Percentiles rank a stretch among this genome's conserved stretches.
Conservation (phyloP, 2,888 invertebrate species). For the Drosophila neonasuta region DNA sequence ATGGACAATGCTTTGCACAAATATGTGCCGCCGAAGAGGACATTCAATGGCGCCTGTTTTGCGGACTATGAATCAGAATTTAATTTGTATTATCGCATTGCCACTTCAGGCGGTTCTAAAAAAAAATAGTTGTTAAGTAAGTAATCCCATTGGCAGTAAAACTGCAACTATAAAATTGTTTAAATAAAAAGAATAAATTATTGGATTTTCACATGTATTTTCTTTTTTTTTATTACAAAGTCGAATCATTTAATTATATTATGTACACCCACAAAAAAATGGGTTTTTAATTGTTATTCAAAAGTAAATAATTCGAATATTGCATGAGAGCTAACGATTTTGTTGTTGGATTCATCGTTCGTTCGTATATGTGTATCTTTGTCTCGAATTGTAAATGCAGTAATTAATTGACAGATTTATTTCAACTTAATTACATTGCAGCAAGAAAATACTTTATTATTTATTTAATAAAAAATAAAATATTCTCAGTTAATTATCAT, state of each 20-base stretch:
- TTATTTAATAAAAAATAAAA: conserved; percentile 80
- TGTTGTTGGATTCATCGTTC: conserved; percentile 26
- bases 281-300: conserved; percentile 43
- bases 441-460: conserved; percentile 73
- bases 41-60: conserved; percentile 77
- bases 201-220: conserved; percentile 48
- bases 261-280: conserved; percentile 70
- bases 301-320: conserved; percentile 36
- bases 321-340: conserved; percentile 58
- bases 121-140: conserved; percentile 39
- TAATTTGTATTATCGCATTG: conserved; percentile 82
- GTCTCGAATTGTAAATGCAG: conserved; percentile 32
- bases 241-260: conserved; percentile 48
- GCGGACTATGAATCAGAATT: conserved; percentile 80
- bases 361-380: conserved; percentile 35
- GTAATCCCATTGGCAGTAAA: not conserved
- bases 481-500: conserved; percentile 50
- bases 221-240: conserved; percentile 65
- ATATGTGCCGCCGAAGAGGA: conserved; percentile 76
- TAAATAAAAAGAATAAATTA: not conserved
- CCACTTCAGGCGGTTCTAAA: conserved; percentile 67
- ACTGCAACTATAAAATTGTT: not conserved
- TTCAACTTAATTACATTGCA: conserved; percentile 47
- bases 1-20: conserved; percentile 78
- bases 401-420: conserved; percentile 34